These are phyloP conservation scores for Theristicus caerulescens DNA, from an alignment of 2,113 vertebrate genomes.

Conservation along the genomic window DNA sequence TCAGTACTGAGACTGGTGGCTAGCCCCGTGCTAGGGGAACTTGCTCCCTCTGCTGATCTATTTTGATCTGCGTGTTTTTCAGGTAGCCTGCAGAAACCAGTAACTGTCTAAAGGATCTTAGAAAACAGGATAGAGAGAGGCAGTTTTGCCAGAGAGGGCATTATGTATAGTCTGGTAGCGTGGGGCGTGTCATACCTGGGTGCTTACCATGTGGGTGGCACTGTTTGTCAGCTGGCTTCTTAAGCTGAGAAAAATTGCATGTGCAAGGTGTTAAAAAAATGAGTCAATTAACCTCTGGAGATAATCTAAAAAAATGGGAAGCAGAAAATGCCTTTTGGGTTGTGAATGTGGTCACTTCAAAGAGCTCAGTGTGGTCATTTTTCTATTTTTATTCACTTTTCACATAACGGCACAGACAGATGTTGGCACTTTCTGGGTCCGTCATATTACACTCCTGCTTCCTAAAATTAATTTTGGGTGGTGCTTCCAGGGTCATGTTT, in stretches of 20 bases:
- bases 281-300: background rate
- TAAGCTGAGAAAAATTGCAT: background rate
- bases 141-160: background rate
- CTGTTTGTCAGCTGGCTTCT: background rate
- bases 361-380: background rate
- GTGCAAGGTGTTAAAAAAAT: background rate
- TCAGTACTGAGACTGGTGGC: no score
- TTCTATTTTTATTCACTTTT: background rate
- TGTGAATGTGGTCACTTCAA: background rate
- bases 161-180: background rate
- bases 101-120: background rate
- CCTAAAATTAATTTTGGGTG: background rate
- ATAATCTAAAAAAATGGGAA: background rate
- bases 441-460: background rate
- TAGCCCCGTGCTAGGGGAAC: background rate
- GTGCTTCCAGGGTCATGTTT: background rate
- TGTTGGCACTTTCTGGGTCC: background rate
- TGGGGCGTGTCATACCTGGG: fast-evolving
- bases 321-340: background rate
- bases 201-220: background rate
- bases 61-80: background rate
- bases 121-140: background rate
- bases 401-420: fast-evolving
- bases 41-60: background rate
- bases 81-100: background rate